Evolutionary conservation across 23 tunicate genomes (phyloP), one percentile per base, ranked within the genome.

Genomic region (Trididemnum clinides): DNA sequence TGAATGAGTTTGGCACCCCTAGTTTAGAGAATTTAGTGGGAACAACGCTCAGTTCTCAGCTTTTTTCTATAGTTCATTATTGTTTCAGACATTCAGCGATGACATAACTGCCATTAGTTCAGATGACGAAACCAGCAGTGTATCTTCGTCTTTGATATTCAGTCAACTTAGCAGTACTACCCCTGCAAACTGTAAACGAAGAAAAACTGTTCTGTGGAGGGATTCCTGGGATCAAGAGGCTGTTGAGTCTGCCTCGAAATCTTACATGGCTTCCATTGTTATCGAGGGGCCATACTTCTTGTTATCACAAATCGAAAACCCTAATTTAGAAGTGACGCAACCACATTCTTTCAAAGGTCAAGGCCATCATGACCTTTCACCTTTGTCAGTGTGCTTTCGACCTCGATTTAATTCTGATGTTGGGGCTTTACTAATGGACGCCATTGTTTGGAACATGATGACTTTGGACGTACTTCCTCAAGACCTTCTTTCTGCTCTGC

Each of bases 221-320:
- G 98, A 94, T 51, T 89, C 98, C 26, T 94, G 90, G 90, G 92
- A 89, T 39, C 88, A 89, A 27, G 98, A 94, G 28, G 94, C 88
- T 0, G 88, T 94, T 0, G 64, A 73, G 22, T 74, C 85, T 31
- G 28, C 82, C 34, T 84, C 94, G 38, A 88, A 89, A 44, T 64
- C 87, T 36, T 89, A 83, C 80, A 84, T 89, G 54, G 76, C 94
- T 28, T 31, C 50, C 28, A 20, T 89, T 39, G 88, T 89, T 26
- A 82, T 82, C 36, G 59, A 89, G 29, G 88, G 83, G 1, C 73
- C 92, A 20, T 44, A n/a, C 0, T 1, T 29, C 1, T 12, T 88
- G 31, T 70, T 54, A 49, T 25, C 39, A 19, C 58, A 32, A 12
- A 51, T 26, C 57, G 54, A 19, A 2, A 38, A 73, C n/a, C 22